Evolutionary conservation across 2,797 vertebrate species (phyloP), one percentile per base, ranked within the genome.

Genomic region (Enteromius anoplus): DNA sequence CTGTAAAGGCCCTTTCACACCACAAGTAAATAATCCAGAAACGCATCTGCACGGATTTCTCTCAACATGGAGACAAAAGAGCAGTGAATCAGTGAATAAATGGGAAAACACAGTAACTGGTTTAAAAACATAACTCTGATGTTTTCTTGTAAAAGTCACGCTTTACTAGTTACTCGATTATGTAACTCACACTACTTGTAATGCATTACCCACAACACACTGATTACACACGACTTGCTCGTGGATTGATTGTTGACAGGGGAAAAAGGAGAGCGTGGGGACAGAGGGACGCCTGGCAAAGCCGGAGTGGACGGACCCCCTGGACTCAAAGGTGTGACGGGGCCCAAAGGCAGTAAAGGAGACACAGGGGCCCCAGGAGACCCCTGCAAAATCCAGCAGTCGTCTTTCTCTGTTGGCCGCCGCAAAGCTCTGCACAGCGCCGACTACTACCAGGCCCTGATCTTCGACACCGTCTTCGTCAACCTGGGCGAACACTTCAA

Each of bases 401-500:
- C 97, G 0, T 97, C 97, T 0, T 99, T 99, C 92, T 98, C 97
- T 0, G 95, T 99, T 0, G 97, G 96, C 5, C 97, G 97, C 15
- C 96, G 95, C 77, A 96, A 98, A 34, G 95, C 96, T 0, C 92
- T 99, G 53, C 97, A 99, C 94, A 97, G 97, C 89, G 92, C 94
- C 0, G 97, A 99, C 78, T 93, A 95, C 81, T 98, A 95, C 94
- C 97, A 97, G 85, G 91, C 91, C 0, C 87, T 99, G 77, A 87
- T 96, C 53, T 99, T 98, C 0, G 98, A 99, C 94, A 97, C 96
- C 0, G 94, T 96, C 89, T 99, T 99, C 0, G 97, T 98, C 76
- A 98, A 99, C 93, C 92, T 95, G 0, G 94, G 96, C 1, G 89
- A 89, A 19, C 95, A 97, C 93, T 99, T 99, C 0, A 91, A 97